Percentiles rank a stretch among this genome's conserved stretches.
Conservation (phyloP, 2,113 vertebrate species). For the Alectura lathami region DNA sequence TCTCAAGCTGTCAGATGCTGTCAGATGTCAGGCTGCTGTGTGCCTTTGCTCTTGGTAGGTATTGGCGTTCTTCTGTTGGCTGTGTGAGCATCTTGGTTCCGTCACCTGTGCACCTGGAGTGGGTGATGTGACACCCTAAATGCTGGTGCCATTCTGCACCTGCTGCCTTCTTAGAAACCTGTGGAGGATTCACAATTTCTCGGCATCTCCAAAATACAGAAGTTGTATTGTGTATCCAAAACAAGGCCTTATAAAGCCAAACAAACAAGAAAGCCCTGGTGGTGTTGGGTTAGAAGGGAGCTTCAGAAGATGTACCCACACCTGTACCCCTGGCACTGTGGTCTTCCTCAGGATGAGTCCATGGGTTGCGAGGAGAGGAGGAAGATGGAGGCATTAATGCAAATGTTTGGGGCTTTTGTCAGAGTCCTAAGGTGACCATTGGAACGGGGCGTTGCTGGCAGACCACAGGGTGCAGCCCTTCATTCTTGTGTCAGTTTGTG, state of each 20-base stretch:
- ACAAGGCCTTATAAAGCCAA: background rate
- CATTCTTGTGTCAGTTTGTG: background rate
- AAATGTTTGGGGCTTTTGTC: background rate
- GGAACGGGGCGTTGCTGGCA: background rate
- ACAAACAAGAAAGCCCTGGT: background rate
- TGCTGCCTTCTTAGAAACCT: background rate
- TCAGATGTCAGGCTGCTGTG: background rate
- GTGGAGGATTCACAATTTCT: background rate
- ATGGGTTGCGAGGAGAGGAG: background rate
- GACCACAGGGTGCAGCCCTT: too few species aligned
- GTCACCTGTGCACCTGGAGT: background rate
- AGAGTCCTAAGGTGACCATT: rapidly evolving
- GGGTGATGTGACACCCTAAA: rapidly evolving
- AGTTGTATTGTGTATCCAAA: background rate
- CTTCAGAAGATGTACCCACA: background rate
- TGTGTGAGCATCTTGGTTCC: background rate
- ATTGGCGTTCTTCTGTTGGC: background rate
- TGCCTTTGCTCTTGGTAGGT: background rate
- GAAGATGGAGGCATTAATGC: background rate
- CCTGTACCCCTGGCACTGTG: background rate
- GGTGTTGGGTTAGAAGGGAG: background rate
- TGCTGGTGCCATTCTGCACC: background rate
- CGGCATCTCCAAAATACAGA: rapidly evolving
- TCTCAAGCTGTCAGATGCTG: background rate
- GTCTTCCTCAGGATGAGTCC: background rate